Base-by-base conservation (phyloP, 2,113 vertebrate species). In the Dasyprocta punctata region DNA sequence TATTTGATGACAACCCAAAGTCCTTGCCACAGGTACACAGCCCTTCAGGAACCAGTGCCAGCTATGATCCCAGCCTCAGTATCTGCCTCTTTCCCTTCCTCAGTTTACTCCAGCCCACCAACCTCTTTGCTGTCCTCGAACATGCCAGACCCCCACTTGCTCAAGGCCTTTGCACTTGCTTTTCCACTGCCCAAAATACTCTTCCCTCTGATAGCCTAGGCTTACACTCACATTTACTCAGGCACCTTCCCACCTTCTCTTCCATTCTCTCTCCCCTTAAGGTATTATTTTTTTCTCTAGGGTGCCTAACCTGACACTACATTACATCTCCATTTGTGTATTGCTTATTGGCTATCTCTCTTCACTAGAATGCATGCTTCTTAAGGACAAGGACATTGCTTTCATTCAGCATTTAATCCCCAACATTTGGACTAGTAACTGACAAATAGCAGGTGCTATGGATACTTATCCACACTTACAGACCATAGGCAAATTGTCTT, bases 91-190 rank as follows among this genome's bases (percentile, higher is more conserved):
- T 30, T 80, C 38, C 24, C 52, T n/a, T 71, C 58, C 24, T 92
- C 80, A 49, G 80, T 82, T 75, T 63, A 71, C n/a, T 2, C 12
- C 44, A 69, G 38, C 16, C 1, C 19, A 41, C 38, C 61, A 61
- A 60, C 52, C 52, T 54, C n/a, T 54, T 77, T 65, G 41, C 80
- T 84, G 36, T 20, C 47, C 81, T 92, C 44, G 61, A 91, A 73
- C 38, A 73, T 11, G 5, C 41, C 83, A 82, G 81, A 20, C 58
- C 60, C 28, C 24, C 3, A 47, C 38, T 85, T 86, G 33, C 60
- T 90, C 56, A 73, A 41, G 58, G 61, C 75, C 69, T 95, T 97
- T 89, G 88, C 44, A 75, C 36, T 75, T 63, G 10, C 67, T 80
- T 67, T 75, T 16, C 2, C 14, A 60, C 71, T 36, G 5, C 69